Evolutionary conservation across 1,140 invertebrate genomes (phyloP), one percentile per base, ranked within the genome.

Genomic region (Wasmannia auropunctata): DNA sequence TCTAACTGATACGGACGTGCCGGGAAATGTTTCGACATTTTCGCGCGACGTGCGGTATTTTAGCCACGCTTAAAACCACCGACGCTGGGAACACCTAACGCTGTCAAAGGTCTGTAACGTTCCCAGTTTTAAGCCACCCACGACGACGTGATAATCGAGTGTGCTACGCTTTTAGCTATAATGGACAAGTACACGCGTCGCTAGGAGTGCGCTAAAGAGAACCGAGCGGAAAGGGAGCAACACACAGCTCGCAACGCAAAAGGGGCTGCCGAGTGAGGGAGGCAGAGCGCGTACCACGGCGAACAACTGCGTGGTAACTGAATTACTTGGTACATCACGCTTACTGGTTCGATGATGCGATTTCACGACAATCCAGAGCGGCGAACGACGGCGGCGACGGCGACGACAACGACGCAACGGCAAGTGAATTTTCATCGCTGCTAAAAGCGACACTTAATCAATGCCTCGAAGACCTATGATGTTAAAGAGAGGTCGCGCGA

Each of bases 101-200:
- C 85, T 58, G 85, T 86, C 89, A 90, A 90, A 90, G 89, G 81
- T 69, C 89, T 63, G 83, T 74, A 76, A 89, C 91, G 91, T 94
- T 93, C 92, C 92, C 91, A 92, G 92, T 93, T 93, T 92, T 93
- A 91, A 92, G 92, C 92, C 91, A 92, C 90, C 88, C 91, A 89
- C 92, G 88, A 92, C 92, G 92, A 93, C 92, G 93, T 93, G 93
- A 94, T 94, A 94, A 94, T 94, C 93, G 93, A 94, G 92, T 94
- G 93, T 94, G 93, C 94, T 94, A 92, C 94, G 94, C 93, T 94
- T 94, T 94, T 94, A 94, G 93, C 92, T 91, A 93, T 94, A 94
- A 94, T 94, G 93, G 94, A 93, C 92, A 94, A 93, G 93, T 94
- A 94, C 93, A 93, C 92, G 93, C 92, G 92, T 89, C 92, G 91